Conservation (phyloP, 2,113 vertebrate genomes). For the Poeciliopsis occidentalis region DNA sequence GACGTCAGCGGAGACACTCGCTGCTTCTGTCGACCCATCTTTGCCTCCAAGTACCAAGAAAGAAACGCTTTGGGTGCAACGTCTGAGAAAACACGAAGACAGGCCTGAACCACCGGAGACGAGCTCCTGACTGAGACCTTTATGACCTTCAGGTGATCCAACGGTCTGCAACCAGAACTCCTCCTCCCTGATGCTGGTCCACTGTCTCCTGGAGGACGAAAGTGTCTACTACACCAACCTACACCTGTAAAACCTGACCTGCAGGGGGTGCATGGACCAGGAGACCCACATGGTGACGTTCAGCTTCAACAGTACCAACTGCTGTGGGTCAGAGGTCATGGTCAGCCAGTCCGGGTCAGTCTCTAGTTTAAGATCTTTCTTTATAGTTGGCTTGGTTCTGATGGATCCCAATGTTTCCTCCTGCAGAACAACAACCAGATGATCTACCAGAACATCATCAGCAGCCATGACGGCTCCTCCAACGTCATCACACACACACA, state of each 20-base stretch:
- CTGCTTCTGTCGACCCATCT: conserved; percentile 40
- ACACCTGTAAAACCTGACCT: conserved; percentile 34
- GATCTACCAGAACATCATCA: conserved; percentile 38
- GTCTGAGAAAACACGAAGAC: background rate
- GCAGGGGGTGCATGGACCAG: conserved; percentile 23
- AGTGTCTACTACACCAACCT: conserved; percentile 15
- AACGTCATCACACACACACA: conserved; percentile 3
- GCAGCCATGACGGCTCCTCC: background rate
- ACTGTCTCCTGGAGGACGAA: conserved; percentile 50
- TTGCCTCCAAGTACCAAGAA: conserved; percentile 26
- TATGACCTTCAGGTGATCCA: conserved; percentile 20
- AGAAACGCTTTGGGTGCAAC: conserved; percentile 5
- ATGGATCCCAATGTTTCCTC: background rate
- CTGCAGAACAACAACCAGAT: conserved; percentile 27
- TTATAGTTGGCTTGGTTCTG: background rate
- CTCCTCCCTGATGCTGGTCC: conserved; percentile 12
- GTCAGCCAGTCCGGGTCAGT: conserved; percentile 10
- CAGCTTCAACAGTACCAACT: conserved; percentile 12
- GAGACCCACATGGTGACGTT: conserved; percentile 43
- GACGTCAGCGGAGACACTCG: too few relatives aligned
- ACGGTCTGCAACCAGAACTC: conserved; percentile 12
- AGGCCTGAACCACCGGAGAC: background rate
- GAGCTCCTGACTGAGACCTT: background rate
- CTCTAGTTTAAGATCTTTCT: background rate
- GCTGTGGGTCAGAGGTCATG: conserved; percentile 28